Base-by-base conservation (phyloP, 2,113 vertebrate species). In the Pachypanchax playfairii region DNA sequence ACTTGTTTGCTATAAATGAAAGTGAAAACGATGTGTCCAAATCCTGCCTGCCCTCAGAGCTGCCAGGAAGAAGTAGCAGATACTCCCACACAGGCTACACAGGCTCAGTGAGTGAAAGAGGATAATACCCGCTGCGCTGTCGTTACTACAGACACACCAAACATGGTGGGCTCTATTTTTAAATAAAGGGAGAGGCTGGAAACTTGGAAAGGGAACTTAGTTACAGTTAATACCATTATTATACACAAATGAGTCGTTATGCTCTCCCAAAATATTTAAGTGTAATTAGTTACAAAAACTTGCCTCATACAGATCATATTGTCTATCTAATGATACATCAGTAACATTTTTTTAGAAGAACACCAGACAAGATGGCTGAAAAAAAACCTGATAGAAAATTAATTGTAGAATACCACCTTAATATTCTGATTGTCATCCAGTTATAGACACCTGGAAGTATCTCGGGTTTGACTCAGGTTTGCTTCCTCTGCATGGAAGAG, bases 141-240 rank as follows among this genome's bases (percentile, higher is more conserved):
- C 41, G 28, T 14, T 67, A 49, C 44, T 44, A 20, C 55, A 56
- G 31, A 52, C 56, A 13, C 18, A 36, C 84, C 77, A 83, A 81
- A 81, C 62, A 72, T 83, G 65, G 80, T 70, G 29, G 50, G 36
- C 50, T 80, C 79, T 87, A 89, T 89, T 86, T 88, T 77, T 65
- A 63, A 51, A 15, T n/a, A 35, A 13, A 39, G 39, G 48, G 75
- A 70, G 25, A 39, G 72, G 35, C 11, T 0, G 26, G 54, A 20
- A 21, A 65, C 39, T 15, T 38, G 43, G n/a, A 65, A 26, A 18
- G 17, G 49, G 50, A 69, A 74, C 46, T 29, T 54, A 73, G 14
- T 58, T 49, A n/a, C n/a, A n/a, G n/a, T n/a, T n/a, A n/a, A n/a
- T n/a, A n/a, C n/a, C n/a, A 33, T 17, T 39, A 54, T 24, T 10